Conservation (phyloP, 2,113 vertebrate species). For the Carassius gibelio region DNA sequence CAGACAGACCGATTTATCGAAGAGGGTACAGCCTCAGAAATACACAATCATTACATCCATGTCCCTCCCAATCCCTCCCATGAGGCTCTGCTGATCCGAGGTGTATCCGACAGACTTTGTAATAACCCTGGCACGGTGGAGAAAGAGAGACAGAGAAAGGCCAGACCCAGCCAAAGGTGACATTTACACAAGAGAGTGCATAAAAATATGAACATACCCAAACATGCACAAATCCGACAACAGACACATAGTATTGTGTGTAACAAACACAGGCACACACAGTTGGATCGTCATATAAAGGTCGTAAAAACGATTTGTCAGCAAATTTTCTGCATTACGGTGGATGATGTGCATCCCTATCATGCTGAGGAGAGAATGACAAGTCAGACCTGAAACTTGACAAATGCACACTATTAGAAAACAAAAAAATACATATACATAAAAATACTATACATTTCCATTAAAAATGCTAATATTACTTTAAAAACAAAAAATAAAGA, state of each 20-base stretch:
- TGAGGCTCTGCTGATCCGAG: constrained; percentile 31
- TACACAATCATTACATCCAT: constrained; percentile 12
- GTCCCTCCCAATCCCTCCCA: constrained; percentile 19
- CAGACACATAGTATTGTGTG: neutral
- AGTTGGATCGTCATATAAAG: neutral
- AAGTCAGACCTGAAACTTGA: neutral
- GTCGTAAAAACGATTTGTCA: constrained; percentile 27
- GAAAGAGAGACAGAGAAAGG: constrained; percentile 16
- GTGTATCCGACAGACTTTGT: constrained; percentile 22
- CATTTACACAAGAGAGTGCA: constrained; percentile 2
- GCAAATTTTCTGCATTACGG: constrained; percentile 10
- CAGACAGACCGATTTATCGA: constrained; percentile 24
- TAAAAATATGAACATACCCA: neutral
- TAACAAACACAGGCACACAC: neutral
- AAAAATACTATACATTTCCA: neutral
- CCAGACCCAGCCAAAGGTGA: constrained; percentile 8
- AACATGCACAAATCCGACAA: neutral
- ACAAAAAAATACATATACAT: neutral
- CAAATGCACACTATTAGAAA: neutral
- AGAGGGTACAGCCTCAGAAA: neutral
- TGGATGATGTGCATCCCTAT: neutral
- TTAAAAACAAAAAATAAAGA: no score
- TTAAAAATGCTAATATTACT: neutral
- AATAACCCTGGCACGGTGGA: neutral
- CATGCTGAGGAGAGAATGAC: constrained; percentile 7